Base-by-base conservation (phyloP, 2,113 vertebrate genomes). In the Ibidorhyncha struthersii region DNA sequence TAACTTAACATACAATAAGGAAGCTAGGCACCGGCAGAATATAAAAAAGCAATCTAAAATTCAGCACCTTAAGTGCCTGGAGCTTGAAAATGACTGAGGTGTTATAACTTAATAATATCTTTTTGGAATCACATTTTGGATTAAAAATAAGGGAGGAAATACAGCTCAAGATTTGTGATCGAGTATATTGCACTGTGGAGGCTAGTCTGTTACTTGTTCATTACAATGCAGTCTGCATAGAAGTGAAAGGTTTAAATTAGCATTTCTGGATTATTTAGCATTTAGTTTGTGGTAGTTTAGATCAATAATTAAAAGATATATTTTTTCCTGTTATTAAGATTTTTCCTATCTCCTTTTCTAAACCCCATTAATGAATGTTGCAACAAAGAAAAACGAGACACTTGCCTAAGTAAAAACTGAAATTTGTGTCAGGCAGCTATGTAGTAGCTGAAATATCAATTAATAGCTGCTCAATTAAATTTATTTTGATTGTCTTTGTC, bases 1-100 rank as follows among this genome's bases (percentile, higher is more conserved):
- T 97, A 97, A 97, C 95, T 97, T 97, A 97, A 96, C 86, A 83
- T 96, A 92, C 59, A 92, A 81, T 91, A 92, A 91, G 86, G 71
- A 97, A 97, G 90, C 65, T 36, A 92, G 70, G 79, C 89, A 93
- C 45, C 93, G 67, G 70, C 86, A 96, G 97, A 96, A 92, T 97
- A 97, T 98, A 95, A 98, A 98, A 98, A 97, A 85, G 79, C 91
- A 96, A 97, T 98, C 97, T 96, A 96, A 98, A 98, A 97, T 98
- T 97, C 96, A 96, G 93, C 93, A 97, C 89, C 95, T 96, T 96
- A 98, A 98, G 63, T 97, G 96, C 93, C 85, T 86, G 71, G 41
- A 96, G 85, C 93, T 96, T 96, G 95, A 87, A 98, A 98, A 96
- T 95, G 41, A 93, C 91, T 92, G 90, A 97, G 95, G 82, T 94